These are phyloP conservation scores for Scaptomyza reducta DNA, from an alignment of 2,888 invertebrate species.

Conservation along the genomic window DNA sequence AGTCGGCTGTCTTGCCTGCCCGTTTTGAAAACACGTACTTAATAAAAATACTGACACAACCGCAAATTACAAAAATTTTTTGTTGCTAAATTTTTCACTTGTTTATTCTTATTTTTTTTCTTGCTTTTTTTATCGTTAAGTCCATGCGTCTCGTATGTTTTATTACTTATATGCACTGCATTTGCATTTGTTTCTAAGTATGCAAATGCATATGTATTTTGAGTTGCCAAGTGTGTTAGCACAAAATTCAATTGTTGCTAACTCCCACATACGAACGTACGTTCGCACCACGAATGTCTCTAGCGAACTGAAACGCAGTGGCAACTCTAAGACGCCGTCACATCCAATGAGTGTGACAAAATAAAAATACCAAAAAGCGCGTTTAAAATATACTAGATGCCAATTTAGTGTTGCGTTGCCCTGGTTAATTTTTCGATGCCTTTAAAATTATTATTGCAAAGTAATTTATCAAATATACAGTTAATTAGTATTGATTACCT, in stretches of 20 bases:
- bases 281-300: slow-evolving; percentile 60
- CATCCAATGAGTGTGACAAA: background rate
- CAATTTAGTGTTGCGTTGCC: background rate
- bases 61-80: slow-evolving; percentile 27
- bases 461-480: background rate
- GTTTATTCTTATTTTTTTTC: slow-evolving; percentile 11
- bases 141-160: slow-evolving; percentile 13
- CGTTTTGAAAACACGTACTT: slow-evolving; percentile 32
- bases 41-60: slow-evolving; percentile 27
- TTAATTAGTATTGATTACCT: background rate
- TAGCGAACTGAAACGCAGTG: slow-evolving; percentile 47
- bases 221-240: slow-evolving; percentile 60
- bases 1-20: slow-evolving; percentile 16
- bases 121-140: slow-evolving; percentile 14
- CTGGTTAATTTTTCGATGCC: background rate
- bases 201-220: slow-evolving; percentile 41
- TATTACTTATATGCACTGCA: slow-evolving; percentile 43
- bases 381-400: slow-evolving; percentile 18
- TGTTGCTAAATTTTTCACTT: slow-evolving; percentile 49
- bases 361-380: slow-evolving; percentile 56
- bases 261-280: slow-evolving; percentile 41
- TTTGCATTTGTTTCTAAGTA: slow-evolving; percentile 45
- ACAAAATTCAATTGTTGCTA: slow-evolving; percentile 53
- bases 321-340: slow-evolving; percentile 47
- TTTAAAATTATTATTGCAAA: background rate